Base-by-base conservation (phyloP, 2,113 vertebrate genomes). In the Carassius carassius region DNA sequence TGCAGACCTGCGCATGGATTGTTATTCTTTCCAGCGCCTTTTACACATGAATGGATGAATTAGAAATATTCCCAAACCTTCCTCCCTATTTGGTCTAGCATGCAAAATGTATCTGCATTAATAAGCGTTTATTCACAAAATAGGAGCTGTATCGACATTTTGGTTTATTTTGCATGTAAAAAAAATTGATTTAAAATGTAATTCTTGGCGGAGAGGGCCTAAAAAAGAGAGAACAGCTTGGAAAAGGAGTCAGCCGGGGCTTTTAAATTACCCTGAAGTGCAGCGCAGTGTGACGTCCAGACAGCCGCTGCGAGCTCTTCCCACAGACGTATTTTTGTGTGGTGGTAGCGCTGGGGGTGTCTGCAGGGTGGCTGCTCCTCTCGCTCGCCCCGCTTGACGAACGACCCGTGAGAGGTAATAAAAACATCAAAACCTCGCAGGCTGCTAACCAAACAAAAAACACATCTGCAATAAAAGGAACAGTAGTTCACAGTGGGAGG, bases 271-370 rank as follows among this genome's bases (percentile, higher is more conserved):
- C 91, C 82, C 89, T 65, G 72, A 89, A 94, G 93, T 93, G 93
- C 93, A 95, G 91, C 90, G 90, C 92, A 91, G 92, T 95, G 94
- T 94, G 94, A 95, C 93, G 92, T 93, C 92, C 94, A 94, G 93
- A 95, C 93, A 94, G 93, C 90, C 90, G 88, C 91, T 89, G 91
- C 87, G 90, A 90, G 89, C 91, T 91, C 92, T 94, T 94, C 94
- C 93, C 94, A 94, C 93, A 94, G 92, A 93, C 92, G 91, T 94
- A 91, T 94, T 94, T 94, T 91, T 94, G 94, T 93, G 93, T 84
- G 86, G 90, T 88, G 86, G 79, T 84, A 89, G 89, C 23, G 13
- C 60, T 56, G 82, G 78, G 41, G 78, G 86, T 81, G 86, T 91
- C 89, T 90, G 91, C 91, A 35, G 41, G 41, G 41, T 44, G 41